These are phyloP conservation scores for Uropsilus gracilis DNA, from an alignment of 2,113 vertebrate genomes.

Conservation along the genomic window DNA sequence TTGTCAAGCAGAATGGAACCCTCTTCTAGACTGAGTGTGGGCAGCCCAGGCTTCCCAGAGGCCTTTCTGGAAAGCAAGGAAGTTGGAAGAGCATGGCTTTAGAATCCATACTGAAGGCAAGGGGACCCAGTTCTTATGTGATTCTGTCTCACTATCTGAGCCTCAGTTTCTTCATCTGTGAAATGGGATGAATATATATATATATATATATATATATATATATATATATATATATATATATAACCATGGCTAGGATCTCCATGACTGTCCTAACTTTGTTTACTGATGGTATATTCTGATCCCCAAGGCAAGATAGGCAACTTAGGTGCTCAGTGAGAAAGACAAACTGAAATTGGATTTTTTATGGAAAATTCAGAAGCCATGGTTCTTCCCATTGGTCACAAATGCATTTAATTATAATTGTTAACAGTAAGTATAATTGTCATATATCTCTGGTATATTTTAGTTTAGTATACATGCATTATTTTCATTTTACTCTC, in stretches of 20 bases:
- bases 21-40: too few relatives aligned
- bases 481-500: slow-evolving; percentile 29
- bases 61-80: fast-evolving
- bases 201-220: background rate
- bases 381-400: background rate
- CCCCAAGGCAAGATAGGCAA: background rate
- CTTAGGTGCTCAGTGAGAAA: background rate
- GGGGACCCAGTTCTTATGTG: background rate
- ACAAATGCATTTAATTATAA: background rate
- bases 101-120: background rate
- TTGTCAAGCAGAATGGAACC: background rate
- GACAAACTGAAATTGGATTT: background rate
- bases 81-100: too few relatives aligned
- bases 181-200: background rate
- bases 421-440: background rate
- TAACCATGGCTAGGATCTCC: background rate
- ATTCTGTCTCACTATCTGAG: background rate
- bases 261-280: too few relatives aligned
- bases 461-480: background rate
- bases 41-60: background rate
- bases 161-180: background rate
- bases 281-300: background rate
- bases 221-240: background rate
- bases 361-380: background rate
- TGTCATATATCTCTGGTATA: background rate